Evolutionary conservation across 2,888 invertebrate genomes (phyloP), one percentile per base, ranked within the genome.

Genomic region (Caenorhabditis virilis): DNA sequence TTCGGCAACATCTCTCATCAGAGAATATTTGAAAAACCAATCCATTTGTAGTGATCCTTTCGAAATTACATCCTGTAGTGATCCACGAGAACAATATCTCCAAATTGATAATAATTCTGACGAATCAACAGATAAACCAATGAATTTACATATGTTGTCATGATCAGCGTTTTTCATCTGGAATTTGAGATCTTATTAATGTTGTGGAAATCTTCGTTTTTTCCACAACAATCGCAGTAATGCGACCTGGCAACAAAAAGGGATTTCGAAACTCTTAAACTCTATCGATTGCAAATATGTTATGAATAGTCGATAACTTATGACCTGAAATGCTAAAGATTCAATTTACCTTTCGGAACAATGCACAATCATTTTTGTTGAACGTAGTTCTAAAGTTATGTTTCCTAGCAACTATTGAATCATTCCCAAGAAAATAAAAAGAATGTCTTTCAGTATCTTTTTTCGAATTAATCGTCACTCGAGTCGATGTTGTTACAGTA

Each of bases 111-210:
- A 56, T 26, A 73, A 42, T 16, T 61, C 63, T 1, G 80, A 76
- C 2, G 74, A 74, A 45, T 82, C 81, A 2, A 76, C 43, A n/a
- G 72, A 72, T 16, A 82, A 30, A 0, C 82, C 82, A 26, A 78
- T 58, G 60, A 82, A 82, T 25, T 73, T 70, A 57, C 73, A 72
- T 23, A 78, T 41, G 27, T 78, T 77, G 38, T 78, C 78, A 36
- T 77, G 69, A 16, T 72, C 69, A 0, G 74, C 39, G 35, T 74
- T 63, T 2, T 69, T 55, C 68, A 78, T 71, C 77, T 78, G 53
- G 3, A 71, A 60, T 6, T 9, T n/a, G n/a, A n/a, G n/a, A n/a
- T n/a, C n/a, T n/a, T n/a, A n/a, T n/a, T n/a, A n/a, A n/a, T n/a
- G n/a, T n/a, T n/a, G n/a, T n/a, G n/a, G n/a, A n/a, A n/a, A n/a